Base-by-base conservation (phyloP, 2,113 vertebrate genomes). In the Stegostoma tigrinum region DNA sequence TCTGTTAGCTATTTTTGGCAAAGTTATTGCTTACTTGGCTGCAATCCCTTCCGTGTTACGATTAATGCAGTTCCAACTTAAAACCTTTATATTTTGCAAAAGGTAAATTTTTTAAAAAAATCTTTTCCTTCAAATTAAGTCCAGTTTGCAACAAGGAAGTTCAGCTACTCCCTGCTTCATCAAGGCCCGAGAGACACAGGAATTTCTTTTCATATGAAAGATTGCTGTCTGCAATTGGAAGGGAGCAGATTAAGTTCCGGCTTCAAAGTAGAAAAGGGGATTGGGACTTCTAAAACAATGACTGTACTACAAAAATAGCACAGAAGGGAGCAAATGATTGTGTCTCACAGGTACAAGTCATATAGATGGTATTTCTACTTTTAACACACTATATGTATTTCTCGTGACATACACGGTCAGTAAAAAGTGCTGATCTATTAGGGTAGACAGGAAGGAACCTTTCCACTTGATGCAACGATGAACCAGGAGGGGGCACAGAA, bases 1-100 rank as follows among this genome's bases (percentile, higher is more conserved):
- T 93, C 61, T 93, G 55, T 19, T 38, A 93, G 55, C 89, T 93
- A 68, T 93, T 64, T 93, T 38, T 93, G 55, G 61, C 89, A 93
- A 93, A 8, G 61, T 64, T 38, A 38, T 66, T 19, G 64, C 17
- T n/a, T 66, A 93, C 21, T 66, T 93, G 66, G 89, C 61, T 34
- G 38, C 61, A 38, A 24, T 38, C 6, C 17, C 67, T 66, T 38
- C 66, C 66, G 61, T 66, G 89, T 93, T 93, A 93, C 2, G n/a
- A 38, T 38, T 5, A 93, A 66, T 66, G 23, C 15, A n/a, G 34
- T 61, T 38, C 87, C 34, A 64, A 61, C 34, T 91, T 91, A 91
- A 42, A 42, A 83, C 38, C 89, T 93, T 93, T 93, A n/a, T 34
- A 93, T 66, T 89, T 93, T 93, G 61, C 61, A 66, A 23, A 64